phyloP scores from a whole-genome alignment of 1,140 invertebrate genomes.

The Drosophila pandora region DNA sequence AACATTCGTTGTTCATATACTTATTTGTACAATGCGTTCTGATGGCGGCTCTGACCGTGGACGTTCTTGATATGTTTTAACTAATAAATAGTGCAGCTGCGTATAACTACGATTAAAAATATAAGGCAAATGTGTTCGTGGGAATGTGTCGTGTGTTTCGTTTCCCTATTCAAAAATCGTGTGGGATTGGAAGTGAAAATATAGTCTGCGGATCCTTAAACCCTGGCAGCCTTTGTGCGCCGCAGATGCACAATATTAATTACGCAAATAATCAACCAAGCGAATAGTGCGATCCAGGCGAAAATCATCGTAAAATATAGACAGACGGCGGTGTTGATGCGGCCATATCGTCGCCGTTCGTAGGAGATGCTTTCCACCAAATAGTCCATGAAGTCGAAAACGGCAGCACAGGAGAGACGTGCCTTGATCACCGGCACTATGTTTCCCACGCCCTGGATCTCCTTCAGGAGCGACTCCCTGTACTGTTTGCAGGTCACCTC shows the following conservation, averaged over 20 bases:
- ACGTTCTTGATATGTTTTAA: constrained; percentile 37
- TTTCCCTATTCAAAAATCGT: constrained; percentile 9
- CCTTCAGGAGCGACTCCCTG: constrained; percentile 86
- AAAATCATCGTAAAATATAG: constrained; percentile 86
- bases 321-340: constrained; percentile 87
- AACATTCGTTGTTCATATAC: constrained; percentile 58
- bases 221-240: constrained; percentile 63
- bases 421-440: constrained; percentile 87
- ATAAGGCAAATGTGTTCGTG: constrained; percentile 44
- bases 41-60: constrained; percentile 52
- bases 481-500: constrained; percentile 88
- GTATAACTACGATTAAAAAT: constrained; percentile 42
- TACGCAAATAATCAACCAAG: constrained; percentile 85
- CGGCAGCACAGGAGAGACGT: constrained; percentile 87
- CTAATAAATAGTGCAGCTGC: constrained; percentile 66
- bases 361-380: constrained; percentile 85
- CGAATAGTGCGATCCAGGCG: constrained; percentile 86
- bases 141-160: constrained; percentile 4
- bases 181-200: background rate
- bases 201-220: constrained; percentile 25
- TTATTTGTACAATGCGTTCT: constrained; percentile 68
- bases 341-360: constrained; percentile 85
- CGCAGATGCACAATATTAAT: constrained; percentile 86
- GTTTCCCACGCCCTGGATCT: constrained; percentile 85
- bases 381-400: constrained; percentile 91